Evolutionary conservation across 2,113 vertebrate genomes (phyloP).

Genomic region (Hemiprocne comata): DNA sequence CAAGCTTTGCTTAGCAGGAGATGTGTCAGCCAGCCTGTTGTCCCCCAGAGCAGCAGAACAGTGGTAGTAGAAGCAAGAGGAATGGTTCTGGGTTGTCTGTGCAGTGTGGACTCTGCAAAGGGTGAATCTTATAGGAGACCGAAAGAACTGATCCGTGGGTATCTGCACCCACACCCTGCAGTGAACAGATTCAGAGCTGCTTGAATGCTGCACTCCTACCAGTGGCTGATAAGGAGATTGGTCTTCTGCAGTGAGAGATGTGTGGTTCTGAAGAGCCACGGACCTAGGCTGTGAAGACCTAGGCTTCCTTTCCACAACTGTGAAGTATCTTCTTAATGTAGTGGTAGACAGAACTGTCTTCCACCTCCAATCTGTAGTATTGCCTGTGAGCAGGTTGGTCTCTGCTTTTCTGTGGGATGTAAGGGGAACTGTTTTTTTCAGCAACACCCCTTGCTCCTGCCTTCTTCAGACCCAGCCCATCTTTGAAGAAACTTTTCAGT

Average conservation of each 20-base stretch:
- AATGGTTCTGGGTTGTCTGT: background rate
- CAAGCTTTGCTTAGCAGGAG: background rate
- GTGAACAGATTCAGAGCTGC: background rate
- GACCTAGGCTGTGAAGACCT: background rate
- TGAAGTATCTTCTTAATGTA: background rate
- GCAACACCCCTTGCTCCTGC: background rate
- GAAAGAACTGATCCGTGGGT: background rate
- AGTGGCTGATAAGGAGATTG: background rate
- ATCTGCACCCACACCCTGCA: background rate
- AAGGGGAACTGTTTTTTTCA: background rate
- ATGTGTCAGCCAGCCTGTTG: background rate
- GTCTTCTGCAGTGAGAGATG: background rate
- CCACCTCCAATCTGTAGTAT: background rate
- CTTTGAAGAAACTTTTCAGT: background rate
- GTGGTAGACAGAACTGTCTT: background rate
- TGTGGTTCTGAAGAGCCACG: background rate
- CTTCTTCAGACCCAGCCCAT: background rate
- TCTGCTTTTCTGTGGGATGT: background rate
- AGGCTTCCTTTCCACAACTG: background rate
- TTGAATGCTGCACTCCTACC: background rate
- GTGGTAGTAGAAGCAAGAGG: background rate
- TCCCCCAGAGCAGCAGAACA: background rate
- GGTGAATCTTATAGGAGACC: background rate
- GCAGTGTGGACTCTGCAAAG: fast-evolving
- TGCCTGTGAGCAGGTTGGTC: background rate